These are phyloP conservation scores for Macrostomum lignano DNA, from an alignment of 1,140 invertebrate genomes.

Conservation along the genomic window DNA sequence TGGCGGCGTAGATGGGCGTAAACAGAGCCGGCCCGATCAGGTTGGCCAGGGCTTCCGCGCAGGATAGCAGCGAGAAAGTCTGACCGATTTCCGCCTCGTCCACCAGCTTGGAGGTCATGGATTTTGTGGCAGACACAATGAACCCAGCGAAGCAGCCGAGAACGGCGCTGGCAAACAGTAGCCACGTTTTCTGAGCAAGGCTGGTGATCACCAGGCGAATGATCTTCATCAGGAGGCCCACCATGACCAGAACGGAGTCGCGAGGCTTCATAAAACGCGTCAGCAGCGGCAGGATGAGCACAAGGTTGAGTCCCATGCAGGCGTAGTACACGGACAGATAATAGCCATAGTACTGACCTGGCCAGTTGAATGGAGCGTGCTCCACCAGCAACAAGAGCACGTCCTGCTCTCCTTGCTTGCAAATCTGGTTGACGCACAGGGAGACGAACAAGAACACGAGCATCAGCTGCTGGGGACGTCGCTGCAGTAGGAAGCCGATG, in stretches of 20 bases:
- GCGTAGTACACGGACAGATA: constrained; percentile 21
- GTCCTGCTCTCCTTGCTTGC: constrained; percentile 21
- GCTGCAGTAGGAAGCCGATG: neutral
- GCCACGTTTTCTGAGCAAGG: constrained; percentile 16
- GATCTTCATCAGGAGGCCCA: constrained; percentile 14
- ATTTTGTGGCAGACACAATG: constrained; percentile 15
- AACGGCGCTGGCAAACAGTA: constrained; percentile 16
- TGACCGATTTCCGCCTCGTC: constrained; percentile 15
- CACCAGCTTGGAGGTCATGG: constrained; percentile 17
- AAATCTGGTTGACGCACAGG: constrained; percentile 12
- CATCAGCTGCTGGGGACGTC: no score
- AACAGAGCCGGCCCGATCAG: constrained; percentile 19
- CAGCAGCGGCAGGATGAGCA: constrained; percentile 17
- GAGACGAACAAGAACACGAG: constrained; percentile 11
- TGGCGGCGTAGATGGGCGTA: constrained; percentile 16
- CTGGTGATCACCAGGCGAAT: constrained; percentile 14
- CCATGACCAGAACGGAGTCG: constrained; percentile 14
- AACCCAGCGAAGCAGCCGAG: constrained; percentile 15
- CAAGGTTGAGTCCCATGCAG: constrained; percentile 14
- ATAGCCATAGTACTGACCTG: constrained; percentile 20
- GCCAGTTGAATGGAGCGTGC: constrained; percentile 16
- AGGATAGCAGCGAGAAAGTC: constrained; percentile 16
- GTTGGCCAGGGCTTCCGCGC: constrained; percentile 17
- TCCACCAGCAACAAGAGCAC: constrained; percentile 17
- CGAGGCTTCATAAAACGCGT: constrained; percentile 11